These are phyloP conservation scores for Polymixis flavicincta DNA, from an alignment of 2,888 invertebrate genomes.

Conservation along the genomic window DNA sequence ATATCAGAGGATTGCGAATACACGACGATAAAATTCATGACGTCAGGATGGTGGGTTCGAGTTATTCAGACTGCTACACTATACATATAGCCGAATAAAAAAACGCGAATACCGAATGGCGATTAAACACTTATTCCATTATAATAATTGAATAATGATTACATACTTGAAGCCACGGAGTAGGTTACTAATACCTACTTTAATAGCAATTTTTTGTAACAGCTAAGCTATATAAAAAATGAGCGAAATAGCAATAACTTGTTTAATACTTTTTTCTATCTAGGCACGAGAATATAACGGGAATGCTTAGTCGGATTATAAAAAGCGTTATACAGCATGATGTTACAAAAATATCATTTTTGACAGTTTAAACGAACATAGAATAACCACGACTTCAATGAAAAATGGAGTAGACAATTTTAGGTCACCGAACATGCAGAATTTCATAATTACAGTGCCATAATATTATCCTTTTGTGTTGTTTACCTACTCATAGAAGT, in stretches of 20 bases:
- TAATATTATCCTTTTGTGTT: neutral
- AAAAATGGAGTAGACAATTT: neutral
- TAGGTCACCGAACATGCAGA: neutral
- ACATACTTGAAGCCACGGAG: neutral
- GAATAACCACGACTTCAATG: too few species aligned
- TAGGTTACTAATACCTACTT: neutral
- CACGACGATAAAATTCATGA: too few species aligned
- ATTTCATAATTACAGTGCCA: neutral
- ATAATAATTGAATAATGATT: neutral
- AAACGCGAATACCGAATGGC: too few species aligned
- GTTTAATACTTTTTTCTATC: slow-evolving; percentile 16
- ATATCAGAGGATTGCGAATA: too few species aligned
- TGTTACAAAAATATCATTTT: neutral
- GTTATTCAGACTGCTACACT: too few species aligned
- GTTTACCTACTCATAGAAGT: too few species aligned
- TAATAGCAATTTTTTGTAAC: neutral
- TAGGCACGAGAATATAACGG: slow-evolving; percentile 28
- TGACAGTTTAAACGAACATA: neutral
- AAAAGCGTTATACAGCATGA: neutral
- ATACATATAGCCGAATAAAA: too few species aligned
- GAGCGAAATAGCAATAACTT: slow-evolving; percentile 9
- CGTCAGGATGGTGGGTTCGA: too few species aligned
- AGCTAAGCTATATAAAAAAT: slow-evolving; percentile 27
- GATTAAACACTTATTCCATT: neutral
- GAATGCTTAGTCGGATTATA: slow-evolving; percentile 26